Conservation (phyloP, 2,113 vertebrate species). For the Saguinus imperator region DNA sequence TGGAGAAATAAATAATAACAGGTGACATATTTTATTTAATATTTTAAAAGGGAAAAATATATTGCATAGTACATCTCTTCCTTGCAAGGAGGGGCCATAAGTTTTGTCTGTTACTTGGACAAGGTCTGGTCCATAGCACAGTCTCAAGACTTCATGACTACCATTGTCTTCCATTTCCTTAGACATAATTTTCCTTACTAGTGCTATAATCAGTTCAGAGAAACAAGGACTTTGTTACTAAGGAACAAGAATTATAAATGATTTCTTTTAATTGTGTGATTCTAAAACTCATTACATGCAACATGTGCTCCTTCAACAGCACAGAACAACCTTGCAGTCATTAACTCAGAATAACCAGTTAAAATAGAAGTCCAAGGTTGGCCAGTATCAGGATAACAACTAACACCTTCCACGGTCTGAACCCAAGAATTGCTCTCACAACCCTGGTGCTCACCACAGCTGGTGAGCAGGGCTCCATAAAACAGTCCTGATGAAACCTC, state of each 20-base stretch:
- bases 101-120: background rate
- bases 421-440: background rate
- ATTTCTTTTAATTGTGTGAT: constrained; percentile 42
- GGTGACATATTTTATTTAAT: background rate
- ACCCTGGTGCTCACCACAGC: background rate
- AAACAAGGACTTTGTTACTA: constrained; percentile 16
- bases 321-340: background rate
- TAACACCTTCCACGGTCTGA: background rate
- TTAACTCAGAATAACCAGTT: background rate
- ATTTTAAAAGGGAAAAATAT: background rate
- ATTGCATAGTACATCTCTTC: background rate
- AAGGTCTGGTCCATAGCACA: background rate
- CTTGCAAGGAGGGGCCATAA: background rate
- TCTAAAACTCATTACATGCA: background rate
- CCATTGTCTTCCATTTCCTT: background rate
- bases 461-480: background rate
- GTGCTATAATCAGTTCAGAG: constrained; percentile 18
- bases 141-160: background rate
- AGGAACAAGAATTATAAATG: constrained; percentile 34
- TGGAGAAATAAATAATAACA: background rate
- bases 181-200: background rate
- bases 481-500: background rate
- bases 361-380: background rate
- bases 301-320: background rate
- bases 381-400: background rate